These are phyloP conservation scores for Sesamia inferens DNA, from an alignment of 2,888 invertebrate species.

Conservation along the genomic window DNA sequence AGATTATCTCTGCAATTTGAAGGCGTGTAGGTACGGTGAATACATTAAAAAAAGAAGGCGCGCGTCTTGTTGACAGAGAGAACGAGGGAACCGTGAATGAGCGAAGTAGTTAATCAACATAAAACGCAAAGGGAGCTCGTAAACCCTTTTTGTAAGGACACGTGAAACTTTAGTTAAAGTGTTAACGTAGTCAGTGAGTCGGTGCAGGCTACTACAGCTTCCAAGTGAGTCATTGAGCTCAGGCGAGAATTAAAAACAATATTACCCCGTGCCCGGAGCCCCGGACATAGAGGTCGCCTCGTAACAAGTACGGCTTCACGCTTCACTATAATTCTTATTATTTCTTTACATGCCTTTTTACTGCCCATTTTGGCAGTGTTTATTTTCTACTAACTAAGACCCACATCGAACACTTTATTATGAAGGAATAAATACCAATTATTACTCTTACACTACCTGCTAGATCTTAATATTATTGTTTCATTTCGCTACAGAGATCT, in stretches of 20 bases:
- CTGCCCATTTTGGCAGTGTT: slow-evolving; percentile 37
- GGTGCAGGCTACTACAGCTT: slow-evolving; percentile 52
- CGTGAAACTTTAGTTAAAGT: slow-evolving; percentile 65
- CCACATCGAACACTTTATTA: slow-evolving; percentile 19
- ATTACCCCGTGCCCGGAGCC: slow-evolving; percentile 21
- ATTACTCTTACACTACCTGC: slow-evolving; percentile 5
- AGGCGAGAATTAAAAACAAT: slow-evolving; percentile 58
- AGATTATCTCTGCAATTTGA: slow-evolving; percentile 31
- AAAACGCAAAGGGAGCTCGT: slow-evolving; percentile 54
- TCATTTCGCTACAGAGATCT: slow-evolving; percentile 21
- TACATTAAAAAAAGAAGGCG: slow-evolving; percentile 29
- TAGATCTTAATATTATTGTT: slow-evolving; percentile 15
- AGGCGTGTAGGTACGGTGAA: slow-evolving; percentile 15
- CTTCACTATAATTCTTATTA: slow-evolving; percentile 45
- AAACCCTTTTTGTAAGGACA: slow-evolving; percentile 60
- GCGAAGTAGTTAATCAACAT: slow-evolving; percentile 59
- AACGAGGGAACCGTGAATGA: slow-evolving; percentile 36
- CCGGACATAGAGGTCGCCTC: slow-evolving; percentile 1
- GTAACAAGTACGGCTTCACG: slow-evolving; percentile 25
- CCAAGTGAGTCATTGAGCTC: slow-evolving; percentile 62
- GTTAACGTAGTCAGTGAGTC: slow-evolving; percentile 63
- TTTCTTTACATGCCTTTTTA: slow-evolving; percentile 34
- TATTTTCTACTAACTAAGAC: slow-evolving; percentile 36
- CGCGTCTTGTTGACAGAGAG: slow-evolving; percentile 21
- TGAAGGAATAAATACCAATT: slow-evolving; percentile 24